Conservation (phyloP, 2,888 invertebrate species). For the Campopleginae sp. region DNA sequence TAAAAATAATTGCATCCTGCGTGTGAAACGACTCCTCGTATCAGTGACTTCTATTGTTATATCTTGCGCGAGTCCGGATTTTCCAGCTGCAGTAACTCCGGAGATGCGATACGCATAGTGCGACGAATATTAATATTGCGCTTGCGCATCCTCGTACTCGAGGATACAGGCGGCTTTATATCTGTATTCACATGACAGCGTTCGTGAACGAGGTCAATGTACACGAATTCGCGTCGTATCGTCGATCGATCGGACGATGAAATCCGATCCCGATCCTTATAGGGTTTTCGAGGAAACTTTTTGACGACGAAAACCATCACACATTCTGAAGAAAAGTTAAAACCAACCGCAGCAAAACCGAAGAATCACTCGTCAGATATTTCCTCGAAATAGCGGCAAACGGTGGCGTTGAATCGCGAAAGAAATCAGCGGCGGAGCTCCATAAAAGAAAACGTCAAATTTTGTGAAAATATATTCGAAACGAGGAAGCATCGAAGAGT, state of each 20-base stretch:
- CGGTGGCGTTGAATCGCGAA: neutral
- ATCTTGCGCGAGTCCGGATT: neutral
- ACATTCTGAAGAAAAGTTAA: neutral
- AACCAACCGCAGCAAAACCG: neutral
- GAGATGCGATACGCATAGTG: slow-evolving; percentile 16
- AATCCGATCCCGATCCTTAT: slow-evolving; percentile 63
- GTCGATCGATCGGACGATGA: slow-evolving; percentile 69
- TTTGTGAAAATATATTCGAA: neutral
- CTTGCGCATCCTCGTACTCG: slow-evolving; percentile 47
- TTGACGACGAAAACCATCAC: slow-evolving; percentile 5
- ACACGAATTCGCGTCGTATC: slow-evolving; percentile 32
- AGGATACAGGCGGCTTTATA: neutral
- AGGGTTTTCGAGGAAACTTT: slow-evolving; percentile 37
- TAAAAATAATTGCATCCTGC: neutral
- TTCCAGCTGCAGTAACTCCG: neutral
- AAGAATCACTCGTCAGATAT: neutral
- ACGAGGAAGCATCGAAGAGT: slow-evolving; percentile 18
- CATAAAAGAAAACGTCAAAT: neutral
- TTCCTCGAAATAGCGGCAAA: neutral
- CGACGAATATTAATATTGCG: slow-evolving; percentile 63
- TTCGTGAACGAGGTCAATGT: slow-evolving; percentile 48
- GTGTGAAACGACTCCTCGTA: neutral
- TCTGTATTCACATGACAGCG: slow-evolving; percentile 29
- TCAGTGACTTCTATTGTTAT: slow-evolving; percentile 8
- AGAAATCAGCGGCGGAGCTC: neutral